Base-by-base conservation (phyloP, 1,140 invertebrate species). In the Wasmannia auropunctata region DNA sequence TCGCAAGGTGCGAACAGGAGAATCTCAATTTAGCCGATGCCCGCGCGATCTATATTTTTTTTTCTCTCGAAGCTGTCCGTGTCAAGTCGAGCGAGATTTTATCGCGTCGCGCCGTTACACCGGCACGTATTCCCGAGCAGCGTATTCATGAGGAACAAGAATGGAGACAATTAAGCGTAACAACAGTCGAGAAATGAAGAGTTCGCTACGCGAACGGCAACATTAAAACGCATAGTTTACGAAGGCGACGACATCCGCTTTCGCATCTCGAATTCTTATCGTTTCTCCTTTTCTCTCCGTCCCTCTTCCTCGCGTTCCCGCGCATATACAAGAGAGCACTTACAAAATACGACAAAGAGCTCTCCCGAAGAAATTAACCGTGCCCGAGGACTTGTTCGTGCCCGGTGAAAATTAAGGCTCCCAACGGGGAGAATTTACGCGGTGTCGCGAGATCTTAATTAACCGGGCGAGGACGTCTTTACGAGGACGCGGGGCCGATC, bases 401-500 rank as follows among this genome's bases (percentile, higher is more conserved):
- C 43, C 22, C 22, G n/a, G 19, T 25, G 10, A 22, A 54, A 70
- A 70, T 81, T 81, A 56, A 70, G 16, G n/a, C 7, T 51, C 63
- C 46, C 46, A 25, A 56, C 16, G 6, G 46, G 34, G 37, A n/a
- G 40, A 72, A 81, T 56, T 56, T 56, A 72, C 19, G 49, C 25
- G 65, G 49, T 43, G 65, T 81, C 65, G 51, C 37, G 79, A 58
- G 65, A 31, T 56, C 31, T 70, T 81, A 81, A 81, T 81, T 56
- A 81, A 72, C 34, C 10, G 10, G n/a, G 37, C 49, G 10, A 28
- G 16, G 65, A 72, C 34, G 88, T 91, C 92, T 94, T 94, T 94
- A 93, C 85, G 92, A 93, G 91, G 85, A 87, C 88, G 88, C 43
- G 85, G 25, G 11, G 3, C n/a, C 70, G 87, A 92, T 92, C 87